These are phyloP conservation scores for Temnothorax rugatulus DNA, from an alignment of 2,888 invertebrate genomes.

Conservation along the genomic window DNA sequence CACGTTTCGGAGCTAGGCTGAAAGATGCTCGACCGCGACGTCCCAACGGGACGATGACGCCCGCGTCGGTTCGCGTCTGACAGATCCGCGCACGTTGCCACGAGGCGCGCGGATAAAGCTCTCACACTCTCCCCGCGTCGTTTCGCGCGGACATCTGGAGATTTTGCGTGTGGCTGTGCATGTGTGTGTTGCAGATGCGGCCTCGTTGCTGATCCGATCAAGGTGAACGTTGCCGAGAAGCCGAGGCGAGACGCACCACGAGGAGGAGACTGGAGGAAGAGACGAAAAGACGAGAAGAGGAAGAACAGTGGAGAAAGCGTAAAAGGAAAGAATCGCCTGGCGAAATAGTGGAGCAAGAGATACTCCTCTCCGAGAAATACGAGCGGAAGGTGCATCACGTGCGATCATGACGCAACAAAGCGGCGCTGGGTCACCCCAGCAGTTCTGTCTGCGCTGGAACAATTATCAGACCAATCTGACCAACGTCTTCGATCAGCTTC, in stretches of 20 bases:
- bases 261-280: conserved; percentile 44
- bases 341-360: conserved; percentile 4
- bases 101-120: conserved; percentile 64
- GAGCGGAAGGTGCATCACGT: conserved; percentile 35
- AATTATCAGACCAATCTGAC: conserved; percentile 96
- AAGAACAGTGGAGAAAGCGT: conserved; percentile 18
- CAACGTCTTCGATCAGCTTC: conserved; percentile 95
- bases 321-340: conserved; percentile 1
- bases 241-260: conserved; percentile 41
- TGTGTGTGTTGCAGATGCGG: conserved; percentile 76
- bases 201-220: conserved; percentile 68
- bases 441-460: conserved; percentile 97
- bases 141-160: conserved; percentile 58
- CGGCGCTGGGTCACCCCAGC: conserved; percentile 90
- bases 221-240: conserved; percentile 54
- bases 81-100: conserved; percentile 67
- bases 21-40: conserved; percentile 58
- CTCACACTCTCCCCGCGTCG: conserved; percentile 33
- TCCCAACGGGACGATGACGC: conserved; percentile 55
- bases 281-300: conserved; percentile 28
- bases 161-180: conserved; percentile 67
- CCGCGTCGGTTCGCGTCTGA: conserved; percentile 61
- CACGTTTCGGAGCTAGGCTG: conserved; percentile 45
- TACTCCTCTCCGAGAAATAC: background rate
- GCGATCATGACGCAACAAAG: conserved; percentile 86